phyloP scores from a whole-genome alignment of 2,113 vertebrate genomes.

The Oncorhynchus kisutch region DNA sequence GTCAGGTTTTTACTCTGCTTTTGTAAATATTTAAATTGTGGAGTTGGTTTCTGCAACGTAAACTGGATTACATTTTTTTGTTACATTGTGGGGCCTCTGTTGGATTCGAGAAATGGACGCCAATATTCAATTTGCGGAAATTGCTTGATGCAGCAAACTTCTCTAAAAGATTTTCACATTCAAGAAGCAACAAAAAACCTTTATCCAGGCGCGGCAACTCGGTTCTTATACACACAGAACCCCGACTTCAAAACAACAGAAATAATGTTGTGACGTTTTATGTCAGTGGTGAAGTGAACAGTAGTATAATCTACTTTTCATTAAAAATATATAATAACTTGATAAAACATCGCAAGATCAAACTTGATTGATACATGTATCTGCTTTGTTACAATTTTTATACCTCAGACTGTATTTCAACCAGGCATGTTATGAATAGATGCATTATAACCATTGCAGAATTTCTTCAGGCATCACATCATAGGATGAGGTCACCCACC shows the following conservation, averaged over 20 bases:
- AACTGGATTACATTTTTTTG: neutral
- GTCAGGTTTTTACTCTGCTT: neutral
- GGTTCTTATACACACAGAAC: neutral
- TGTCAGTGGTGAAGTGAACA: neutral
- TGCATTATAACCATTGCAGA: conserved; percentile 29
- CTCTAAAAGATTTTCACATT: conserved; percentile 11
- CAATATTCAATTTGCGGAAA: conserved; percentile 37
- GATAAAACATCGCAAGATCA: too few relatives aligned
- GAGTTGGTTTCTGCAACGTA: neutral
- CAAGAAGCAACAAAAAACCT: conserved; percentile 20
- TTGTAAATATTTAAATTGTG: neutral
- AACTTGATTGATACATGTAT: too few relatives aligned
- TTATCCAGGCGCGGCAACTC: neutral
- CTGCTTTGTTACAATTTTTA: neutral
- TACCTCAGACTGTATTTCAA: neutral
- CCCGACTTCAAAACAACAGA: too few relatives aligned
- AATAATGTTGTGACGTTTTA: neutral
- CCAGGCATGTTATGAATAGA: neutral
- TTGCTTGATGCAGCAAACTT: conserved; percentile 45
- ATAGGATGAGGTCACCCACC: conserved; percentile 65
- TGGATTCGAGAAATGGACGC: neutral
- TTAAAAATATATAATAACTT: too few relatives aligned
- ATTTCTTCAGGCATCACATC: conserved; percentile 62
- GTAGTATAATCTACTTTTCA: too few relatives aligned
- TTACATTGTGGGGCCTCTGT: neutral